A percentile compares a stretch with the other conserved stretches of the same genome.
These are phyloP conservation scores for Cyprinodon brontotheroides DNA, from an alignment of 2,113 vertebrate species.

Conservation along the genomic window DNA sequence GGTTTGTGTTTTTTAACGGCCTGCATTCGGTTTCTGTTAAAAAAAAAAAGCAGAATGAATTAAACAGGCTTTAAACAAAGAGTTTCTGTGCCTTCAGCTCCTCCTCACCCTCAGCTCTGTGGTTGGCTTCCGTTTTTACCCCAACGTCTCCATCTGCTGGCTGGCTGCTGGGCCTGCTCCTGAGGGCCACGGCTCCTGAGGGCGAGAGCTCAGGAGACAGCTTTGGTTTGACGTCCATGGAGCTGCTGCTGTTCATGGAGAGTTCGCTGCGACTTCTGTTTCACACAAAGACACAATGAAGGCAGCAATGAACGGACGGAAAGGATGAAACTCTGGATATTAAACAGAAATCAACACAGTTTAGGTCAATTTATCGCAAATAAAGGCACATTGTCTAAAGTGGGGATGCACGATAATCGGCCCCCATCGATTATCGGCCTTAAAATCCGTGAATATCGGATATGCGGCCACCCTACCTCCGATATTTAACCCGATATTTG, in stretches of 20 bases:
- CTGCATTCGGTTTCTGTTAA: constrained; percentile 65
- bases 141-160: constrained; percentile 55
- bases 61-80: not conserved
- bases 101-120: constrained; percentile 43
- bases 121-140: constrained; percentile 61
- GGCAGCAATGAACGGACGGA: too few relatives aligned
- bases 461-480: too few relatives aligned
- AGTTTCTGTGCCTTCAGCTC: not conserved
- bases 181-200: constrained; percentile 35
- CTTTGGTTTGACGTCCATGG: constrained; percentile 56
- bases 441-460: too few relatives aligned
- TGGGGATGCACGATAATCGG: too few relatives aligned
- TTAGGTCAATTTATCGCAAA: too few relatives aligned
- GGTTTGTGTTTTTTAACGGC: constrained; percentile 47
- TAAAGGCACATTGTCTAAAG: too few relatives aligned
- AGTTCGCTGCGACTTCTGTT: constrained; percentile 57
- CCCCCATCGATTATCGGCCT: too few relatives aligned
- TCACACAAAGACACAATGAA: not conserved
- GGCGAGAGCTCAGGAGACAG: constrained; percentile 57
- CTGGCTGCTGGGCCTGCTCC: constrained; percentile 29
- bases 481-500: too few relatives aligned
- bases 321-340: too few relatives aligned
- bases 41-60: not conserved
- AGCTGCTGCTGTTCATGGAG: constrained; percentile 22
- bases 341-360: too few relatives aligned